These are phyloP conservation scores for Camelus bactrianus DNA, from an alignment of 2,113 vertebrate species.

Conservation along the genomic window DNA sequence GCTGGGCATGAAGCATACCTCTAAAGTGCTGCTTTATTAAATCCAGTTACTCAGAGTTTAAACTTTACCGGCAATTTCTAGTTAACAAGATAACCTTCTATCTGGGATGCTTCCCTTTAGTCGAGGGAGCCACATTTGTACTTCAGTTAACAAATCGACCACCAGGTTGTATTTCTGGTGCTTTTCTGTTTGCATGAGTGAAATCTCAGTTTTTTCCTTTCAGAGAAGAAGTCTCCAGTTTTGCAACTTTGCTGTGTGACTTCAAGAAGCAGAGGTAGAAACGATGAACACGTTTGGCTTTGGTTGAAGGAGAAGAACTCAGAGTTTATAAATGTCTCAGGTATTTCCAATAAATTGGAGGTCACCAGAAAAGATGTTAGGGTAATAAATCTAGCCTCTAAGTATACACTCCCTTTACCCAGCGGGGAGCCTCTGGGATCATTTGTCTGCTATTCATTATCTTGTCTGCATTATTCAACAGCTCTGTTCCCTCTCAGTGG, in stretches of 20 bases:
- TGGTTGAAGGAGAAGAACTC: slow-evolving; percentile 62
- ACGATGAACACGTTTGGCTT: slow-evolving; percentile 41
- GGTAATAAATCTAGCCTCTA: slow-evolving; percentile 90
- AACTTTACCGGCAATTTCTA: slow-evolving; percentile 18
- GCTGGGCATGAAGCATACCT: background rate
- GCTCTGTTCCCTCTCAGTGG: slow-evolving; percentile 88
- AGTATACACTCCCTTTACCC: slow-evolving; percentile 86
- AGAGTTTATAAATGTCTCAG: slow-evolving; percentile 87
- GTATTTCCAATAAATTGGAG: slow-evolving; percentile 90
- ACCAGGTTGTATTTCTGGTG: background rate
- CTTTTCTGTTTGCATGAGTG: slow-evolving; percentile 11
- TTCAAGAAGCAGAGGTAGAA: slow-evolving; percentile 43
- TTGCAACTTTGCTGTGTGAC: background rate
- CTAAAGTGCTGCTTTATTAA: slow-evolving; percentile 25
- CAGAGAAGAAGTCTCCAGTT: background rate
- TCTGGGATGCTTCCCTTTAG: slow-evolving; percentile 5
- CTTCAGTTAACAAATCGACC: background rate
- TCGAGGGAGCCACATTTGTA: background rate
- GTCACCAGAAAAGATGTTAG: slow-evolving; percentile 89
- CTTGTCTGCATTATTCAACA: slow-evolving; percentile 92
- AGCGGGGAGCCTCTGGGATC: slow-evolving; percentile 85
- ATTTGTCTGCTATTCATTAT: slow-evolving; percentile 88
- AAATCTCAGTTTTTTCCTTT: slow-evolving; percentile 52
- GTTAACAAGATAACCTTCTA: background rate
- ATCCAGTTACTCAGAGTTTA: background rate